These are phyloP conservation scores for Antheraea assamensis DNA, from an alignment of 2,888 invertebrate species.

Conservation along the genomic window DNA sequence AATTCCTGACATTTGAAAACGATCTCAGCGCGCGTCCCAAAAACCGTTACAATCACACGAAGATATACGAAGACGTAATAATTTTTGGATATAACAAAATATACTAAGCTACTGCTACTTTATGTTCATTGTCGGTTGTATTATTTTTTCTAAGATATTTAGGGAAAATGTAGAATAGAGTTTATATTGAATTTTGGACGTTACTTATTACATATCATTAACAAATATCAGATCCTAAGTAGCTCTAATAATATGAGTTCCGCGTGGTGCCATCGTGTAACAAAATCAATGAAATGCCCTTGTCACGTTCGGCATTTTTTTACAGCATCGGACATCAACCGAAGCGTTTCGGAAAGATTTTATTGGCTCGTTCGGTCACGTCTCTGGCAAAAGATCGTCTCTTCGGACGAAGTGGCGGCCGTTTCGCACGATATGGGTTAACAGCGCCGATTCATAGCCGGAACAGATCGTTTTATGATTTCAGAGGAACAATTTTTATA, in stretches of 20 bases:
- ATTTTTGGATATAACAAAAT: too few relatives aligned
- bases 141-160: too few relatives aligned
- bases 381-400: constrained; percentile 66
- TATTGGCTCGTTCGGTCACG: constrained; percentile 74
- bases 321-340: constrained; percentile 53
- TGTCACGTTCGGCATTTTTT: constrained; percentile 64
- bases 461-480: constrained; percentile 73
- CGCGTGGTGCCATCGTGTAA: constrained; percentile 23
- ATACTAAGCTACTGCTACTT: too few relatives aligned
- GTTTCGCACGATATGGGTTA: constrained; percentile 65
- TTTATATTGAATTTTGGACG: too few relatives aligned
- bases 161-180: too few relatives aligned
- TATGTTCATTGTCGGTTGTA: too few relatives aligned
- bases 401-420: constrained; percentile 55
- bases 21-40: too few relatives aligned
- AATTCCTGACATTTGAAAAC: too few relatives aligned
- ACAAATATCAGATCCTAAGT: background rate
- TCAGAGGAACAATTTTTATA: constrained; percentile 55
- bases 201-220: background rate
- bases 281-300: constrained; percentile 38
- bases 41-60: too few relatives aligned
- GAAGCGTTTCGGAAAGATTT: constrained; percentile 62
- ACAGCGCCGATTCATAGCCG: constrained; percentile 64
- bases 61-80: too few relatives aligned
- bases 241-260: background rate